Evolutionary conservation across 2,797 vertebrate species (phyloP), one percentile per base, ranked within the genome.

Genomic region (Onychomys arenicola): DNA sequence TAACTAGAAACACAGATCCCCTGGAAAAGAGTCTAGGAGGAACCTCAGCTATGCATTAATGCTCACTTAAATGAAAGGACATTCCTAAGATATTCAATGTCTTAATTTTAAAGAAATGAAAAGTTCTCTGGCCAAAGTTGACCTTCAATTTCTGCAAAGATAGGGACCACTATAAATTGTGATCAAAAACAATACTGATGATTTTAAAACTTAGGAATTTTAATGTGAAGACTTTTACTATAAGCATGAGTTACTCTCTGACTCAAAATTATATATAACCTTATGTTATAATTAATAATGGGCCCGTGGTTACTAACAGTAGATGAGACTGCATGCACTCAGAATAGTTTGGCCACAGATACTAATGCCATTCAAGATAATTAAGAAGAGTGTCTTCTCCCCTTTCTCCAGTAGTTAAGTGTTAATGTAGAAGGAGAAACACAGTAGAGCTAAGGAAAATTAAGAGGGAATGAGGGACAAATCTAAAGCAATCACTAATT

Each of bases 91-190:
- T 82, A 19, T 9, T 52, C 73, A 46, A 89, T 61, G 55, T 84
- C 89, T 91, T 81, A 84, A 23, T 86, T 96, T 95, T 29, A 23
- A 43, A 90, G 23, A 95, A 95, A 93, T 93, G 5, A 69, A 82
- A 88, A 77, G 7, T 29, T 69, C 21, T 43, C 0, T 6, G 69
- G 40, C 34, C 5, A 37, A 88, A 85, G 88, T n/a, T 94, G 90
- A 83, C 57, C 63, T 32, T 46, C 9, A 89, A 92, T 85, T 57
- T 96, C 71, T 91, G 55, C 52, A 95, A 93, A 21, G 11, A 90
- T 0, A 92, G 4, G 34, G 46, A 11, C 11, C 43, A 90, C 13
- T 43, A 40, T 65, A 52, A 94, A 93, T 82, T 57, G 52, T 37
- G 63, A 16, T 71, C 12, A 52, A 61, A 84, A 82, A 75, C 63